A percentile compares a stretch with the other conserved stretches of the same genome.
Conservation (phyloP, 2,888 invertebrate species). For the Crioceris asparagi region DNA sequence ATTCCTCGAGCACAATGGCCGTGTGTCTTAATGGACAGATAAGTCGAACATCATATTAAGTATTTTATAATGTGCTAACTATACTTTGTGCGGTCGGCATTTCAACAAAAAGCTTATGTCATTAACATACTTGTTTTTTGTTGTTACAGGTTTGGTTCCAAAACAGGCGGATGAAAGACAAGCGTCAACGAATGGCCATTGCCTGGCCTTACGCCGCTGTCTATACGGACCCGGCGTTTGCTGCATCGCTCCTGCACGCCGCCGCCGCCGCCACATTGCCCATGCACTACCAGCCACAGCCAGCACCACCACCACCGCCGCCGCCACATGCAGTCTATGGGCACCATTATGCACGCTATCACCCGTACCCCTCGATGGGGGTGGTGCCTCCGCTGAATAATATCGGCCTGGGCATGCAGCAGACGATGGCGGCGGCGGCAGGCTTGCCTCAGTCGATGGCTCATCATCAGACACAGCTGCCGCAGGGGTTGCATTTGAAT, state of each 20-base stretch:
- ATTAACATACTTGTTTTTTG: slow-evolving; percentile 7
- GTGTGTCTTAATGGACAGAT: slow-evolving; percentile 37
- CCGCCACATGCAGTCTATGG: slow-evolving; percentile 48
- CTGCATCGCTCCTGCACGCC: slow-evolving; percentile 85
- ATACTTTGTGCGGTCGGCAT: slow-evolving; percentile 26
- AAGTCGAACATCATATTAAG: slow-evolving; percentile 31
- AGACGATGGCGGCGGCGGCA: slow-evolving; percentile 28
- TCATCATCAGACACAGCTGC: slow-evolving; percentile 29
- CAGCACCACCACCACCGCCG: slow-evolving; percentile 45
- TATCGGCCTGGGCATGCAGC: slow-evolving; percentile 40
- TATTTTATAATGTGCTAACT: slow-evolving; percentile 37
- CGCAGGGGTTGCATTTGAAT: slow-evolving; percentile 27
- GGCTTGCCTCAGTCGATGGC: slow-evolving; percentile 37
- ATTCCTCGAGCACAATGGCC: neutral
- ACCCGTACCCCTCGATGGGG: slow-evolving; percentile 40
- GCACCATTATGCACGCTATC: slow-evolving; percentile 42
- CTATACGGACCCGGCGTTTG: slow-evolving; percentile 87
- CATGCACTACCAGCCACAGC: slow-evolving; percentile 43
- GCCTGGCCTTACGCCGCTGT: slow-evolving; percentile 94
- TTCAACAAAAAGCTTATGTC: slow-evolving; percentile 3
- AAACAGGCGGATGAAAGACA: slow-evolving; percentile 95
- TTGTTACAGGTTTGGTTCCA: slow-evolving; percentile 89
- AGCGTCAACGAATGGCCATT: slow-evolving; percentile 86
- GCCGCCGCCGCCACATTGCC: slow-evolving; percentile 64
- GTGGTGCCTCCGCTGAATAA: slow-evolving; percentile 36